A percentile compares a stretch with the other conserved stretches of the same genome.
phyloP scores from a whole-genome alignment of 2,113 vertebrate species.

The Sturnus vulgaris region DNA sequence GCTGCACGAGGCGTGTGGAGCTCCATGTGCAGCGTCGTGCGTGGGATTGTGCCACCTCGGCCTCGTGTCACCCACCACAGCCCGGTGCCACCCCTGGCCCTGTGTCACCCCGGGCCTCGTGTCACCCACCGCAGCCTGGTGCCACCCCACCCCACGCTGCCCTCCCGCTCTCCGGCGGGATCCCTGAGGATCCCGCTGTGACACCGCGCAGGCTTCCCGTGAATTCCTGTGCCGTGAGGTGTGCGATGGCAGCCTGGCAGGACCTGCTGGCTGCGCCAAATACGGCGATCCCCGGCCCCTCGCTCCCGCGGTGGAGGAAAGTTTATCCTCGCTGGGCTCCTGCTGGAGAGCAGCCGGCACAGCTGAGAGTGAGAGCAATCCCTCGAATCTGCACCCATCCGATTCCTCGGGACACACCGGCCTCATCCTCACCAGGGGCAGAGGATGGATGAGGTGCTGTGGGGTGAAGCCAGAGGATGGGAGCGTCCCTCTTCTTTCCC shows the following conservation, averaged over 20 bases:
- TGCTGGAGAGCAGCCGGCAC: not conserved
- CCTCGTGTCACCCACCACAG: not conserved
- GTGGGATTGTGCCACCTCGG: rapidly evolving
- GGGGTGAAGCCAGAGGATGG: not conserved
- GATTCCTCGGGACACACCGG: rapidly evolving
- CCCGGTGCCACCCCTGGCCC: not conserved
- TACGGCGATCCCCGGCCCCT: not conserved
- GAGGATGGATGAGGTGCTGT: rapidly evolving
- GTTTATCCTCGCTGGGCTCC: not conserved
- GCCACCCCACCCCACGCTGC: not conserved
- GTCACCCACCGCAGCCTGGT: not conserved
- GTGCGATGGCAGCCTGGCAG: not conserved
- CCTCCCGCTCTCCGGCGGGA: not conserved
- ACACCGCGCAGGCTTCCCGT: not conserved
- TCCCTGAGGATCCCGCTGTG: not conserved
- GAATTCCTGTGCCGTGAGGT: not conserved
- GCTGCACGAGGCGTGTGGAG: not conserved
- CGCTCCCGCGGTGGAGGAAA: not conserved
- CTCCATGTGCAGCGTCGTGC: not conserved
- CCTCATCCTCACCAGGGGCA: not conserved
- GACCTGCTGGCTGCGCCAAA: not conserved
- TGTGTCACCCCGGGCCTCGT: not conserved
- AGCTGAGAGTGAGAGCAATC: not conserved
- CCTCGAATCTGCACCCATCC: rapidly evolving
- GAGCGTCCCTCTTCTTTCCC: not conserved